Conservation (phyloP, 1,140 invertebrate genomes). For the Euura saliciscinereae region DNA sequence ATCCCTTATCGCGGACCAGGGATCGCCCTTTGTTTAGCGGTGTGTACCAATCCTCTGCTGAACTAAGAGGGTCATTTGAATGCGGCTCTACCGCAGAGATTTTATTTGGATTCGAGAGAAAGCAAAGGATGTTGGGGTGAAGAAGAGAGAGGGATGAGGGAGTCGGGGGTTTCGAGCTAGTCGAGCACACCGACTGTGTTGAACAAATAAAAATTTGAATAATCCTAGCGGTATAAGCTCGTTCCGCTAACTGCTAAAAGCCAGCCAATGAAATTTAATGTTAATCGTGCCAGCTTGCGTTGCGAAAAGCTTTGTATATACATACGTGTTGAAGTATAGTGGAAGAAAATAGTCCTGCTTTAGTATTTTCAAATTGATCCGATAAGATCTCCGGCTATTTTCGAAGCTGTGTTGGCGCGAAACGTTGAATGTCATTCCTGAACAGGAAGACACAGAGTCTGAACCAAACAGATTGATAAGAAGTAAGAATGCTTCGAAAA, state of each 20-base stretch:
- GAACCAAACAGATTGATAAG: too few relatives aligned
- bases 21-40: neutral
- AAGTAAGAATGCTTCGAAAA: too few relatives aligned
- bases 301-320: too few relatives aligned
- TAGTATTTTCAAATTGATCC: too few relatives aligned
- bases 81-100: neutral
- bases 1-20: neutral
- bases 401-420: too few relatives aligned
- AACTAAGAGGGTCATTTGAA: neutral
- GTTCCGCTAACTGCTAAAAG: slow-evolving; percentile 4
- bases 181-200: neutral
- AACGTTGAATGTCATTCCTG: too few relatives aligned
- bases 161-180: neutral
- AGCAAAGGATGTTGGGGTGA: neutral
- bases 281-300: neutral
- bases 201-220: slow-evolving; percentile 8
- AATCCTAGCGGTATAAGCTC: neutral
- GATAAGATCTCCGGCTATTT: too few relatives aligned
- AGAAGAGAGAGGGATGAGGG: neutral
- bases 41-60: neutral
- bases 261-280: slow-evolving; percentile 5
- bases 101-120: neutral
- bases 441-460: too few relatives aligned
- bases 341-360: too few relatives aligned
- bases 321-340: too few relatives aligned